Conservation (phyloP, 2,888 invertebrate species). For the Galeruca laticollis region DNA sequence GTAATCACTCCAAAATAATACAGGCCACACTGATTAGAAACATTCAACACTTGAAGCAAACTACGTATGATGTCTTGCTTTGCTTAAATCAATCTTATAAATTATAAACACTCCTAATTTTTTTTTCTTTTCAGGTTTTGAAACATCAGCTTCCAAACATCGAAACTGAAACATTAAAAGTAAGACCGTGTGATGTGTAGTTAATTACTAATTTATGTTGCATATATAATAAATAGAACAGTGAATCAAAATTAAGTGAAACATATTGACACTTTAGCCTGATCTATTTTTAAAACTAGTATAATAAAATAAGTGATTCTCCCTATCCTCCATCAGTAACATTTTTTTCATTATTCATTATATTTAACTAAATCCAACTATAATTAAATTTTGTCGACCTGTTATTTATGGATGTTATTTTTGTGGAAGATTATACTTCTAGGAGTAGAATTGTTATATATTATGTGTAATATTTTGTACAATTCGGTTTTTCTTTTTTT, state of each 20-base stretch:
- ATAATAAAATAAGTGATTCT: no score
- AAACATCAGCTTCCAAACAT: background rate
- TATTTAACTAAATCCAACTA: constrained; percentile 3
- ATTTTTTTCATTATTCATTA: background rate
- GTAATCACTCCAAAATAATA: no score
- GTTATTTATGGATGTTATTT: constrained; percentile 28
- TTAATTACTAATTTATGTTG: constrained; percentile 6
- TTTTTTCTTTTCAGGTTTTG: background rate
- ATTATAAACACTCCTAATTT: no score
- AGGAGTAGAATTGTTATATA: constrained; percentile 41
- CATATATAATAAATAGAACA: background rate
- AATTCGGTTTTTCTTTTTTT: constrained; percentile 40
- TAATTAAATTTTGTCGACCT: constrained; percentile 2
- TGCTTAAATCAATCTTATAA: no score
- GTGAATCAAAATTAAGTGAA: constrained; percentile 19
- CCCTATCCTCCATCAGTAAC: no score
- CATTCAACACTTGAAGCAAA: no score
- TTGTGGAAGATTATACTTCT: constrained; percentile 16
- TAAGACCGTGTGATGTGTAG: background rate
- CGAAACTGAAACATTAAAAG: constrained; percentile 1
- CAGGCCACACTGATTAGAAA: no score
- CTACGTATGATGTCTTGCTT: no score
- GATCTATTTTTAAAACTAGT: constrained; percentile 5
- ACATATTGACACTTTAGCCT: constrained; percentile 16
- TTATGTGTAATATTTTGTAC: constrained; percentile 41